A percentile compares a stretch with the other conserved stretches of the same genome.
Conservation (phyloP, 2,888 invertebrate species). For the Lycia hirtaria region DNA sequence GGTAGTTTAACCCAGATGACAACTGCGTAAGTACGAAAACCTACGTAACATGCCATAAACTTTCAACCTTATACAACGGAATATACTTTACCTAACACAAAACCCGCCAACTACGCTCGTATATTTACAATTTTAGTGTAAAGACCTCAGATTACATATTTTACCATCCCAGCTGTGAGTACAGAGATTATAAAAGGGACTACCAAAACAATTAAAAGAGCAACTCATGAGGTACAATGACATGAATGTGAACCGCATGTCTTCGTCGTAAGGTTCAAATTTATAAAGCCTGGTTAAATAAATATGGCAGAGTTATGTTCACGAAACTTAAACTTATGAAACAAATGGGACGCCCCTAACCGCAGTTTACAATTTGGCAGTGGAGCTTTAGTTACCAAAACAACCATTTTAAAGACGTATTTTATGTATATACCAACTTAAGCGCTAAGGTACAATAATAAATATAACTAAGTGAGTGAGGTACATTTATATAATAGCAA, state of each 20-base stretch:
- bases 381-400: slow-evolving; percentile 30
- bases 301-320: slow-evolving; percentile 32
- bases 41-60: background rate
- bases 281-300: slow-evolving; percentile 21
- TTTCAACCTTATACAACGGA: background rate
- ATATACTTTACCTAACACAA: background rate
- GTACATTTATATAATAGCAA: background rate
- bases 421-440: slow-evolving; percentile 5
- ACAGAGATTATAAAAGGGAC: slow-evolving; percentile 11
- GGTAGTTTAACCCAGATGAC: background rate
- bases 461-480: no score
- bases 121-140: slow-evolving; percentile 10
- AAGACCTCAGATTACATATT: slow-evolving; percentile 8
- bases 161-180: slow-evolving; percentile 10
- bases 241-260: slow-evolving; percentile 5
- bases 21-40: background rate
- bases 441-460: no score
- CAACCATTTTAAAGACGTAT: slow-evolving; percentile 6
- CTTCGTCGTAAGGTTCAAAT: slow-evolving; percentile 7
- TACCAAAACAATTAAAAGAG: slow-evolving; percentile 13
- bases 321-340: slow-evolving; percentile 38
- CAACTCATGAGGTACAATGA: slow-evolving; percentile 3
- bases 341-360: slow-evolving; percentile 39
- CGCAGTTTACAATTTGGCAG: slow-evolving; percentile 32
- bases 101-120: background rate